Evolutionary conservation across 2,797 vertebrate species (phyloP).

Genomic region (Chaetophractus vellerosus): DNA sequence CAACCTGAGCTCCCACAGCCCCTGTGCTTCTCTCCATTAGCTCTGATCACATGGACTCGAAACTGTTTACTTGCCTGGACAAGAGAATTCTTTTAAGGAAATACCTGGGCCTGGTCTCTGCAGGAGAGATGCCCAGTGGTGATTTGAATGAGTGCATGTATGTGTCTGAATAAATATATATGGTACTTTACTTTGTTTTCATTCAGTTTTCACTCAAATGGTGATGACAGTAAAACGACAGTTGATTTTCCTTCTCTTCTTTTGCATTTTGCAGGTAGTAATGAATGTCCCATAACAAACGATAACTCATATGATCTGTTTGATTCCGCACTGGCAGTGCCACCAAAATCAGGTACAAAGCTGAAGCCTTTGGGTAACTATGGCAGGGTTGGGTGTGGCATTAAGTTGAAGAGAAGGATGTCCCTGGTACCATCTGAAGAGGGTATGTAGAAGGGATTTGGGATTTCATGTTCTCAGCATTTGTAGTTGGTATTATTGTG

Average conservation of each 20-base stretch:
- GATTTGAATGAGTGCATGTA: background rate
- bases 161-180: background rate
- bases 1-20: background rate
- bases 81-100: background rate
- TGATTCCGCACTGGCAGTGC: background rate
- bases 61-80: background rate
- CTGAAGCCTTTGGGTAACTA: background rate
- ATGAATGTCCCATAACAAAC: conserved; percentile 61
- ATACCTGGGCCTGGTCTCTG: background rate
- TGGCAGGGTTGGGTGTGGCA: background rate
- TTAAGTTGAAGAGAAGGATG: background rate
- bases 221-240: background rate
- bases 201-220: background rate
- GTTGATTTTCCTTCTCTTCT: conserved; percentile 2
- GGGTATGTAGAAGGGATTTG: background rate
- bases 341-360: conserved; percentile 77
- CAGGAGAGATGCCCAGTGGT: background rate
- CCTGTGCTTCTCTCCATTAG: background rate
- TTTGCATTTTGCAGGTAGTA: conserved; percentile 74
- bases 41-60: background rate
- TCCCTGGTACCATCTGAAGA: background rate
- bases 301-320: conserved; percentile 75
- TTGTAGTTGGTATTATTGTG: background rate
- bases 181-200: background rate
- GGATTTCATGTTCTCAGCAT: background rate